Evolutionary conservation across 2,797 vertebrate species (phyloP).

Genomic region (Tinamus major): DNA sequence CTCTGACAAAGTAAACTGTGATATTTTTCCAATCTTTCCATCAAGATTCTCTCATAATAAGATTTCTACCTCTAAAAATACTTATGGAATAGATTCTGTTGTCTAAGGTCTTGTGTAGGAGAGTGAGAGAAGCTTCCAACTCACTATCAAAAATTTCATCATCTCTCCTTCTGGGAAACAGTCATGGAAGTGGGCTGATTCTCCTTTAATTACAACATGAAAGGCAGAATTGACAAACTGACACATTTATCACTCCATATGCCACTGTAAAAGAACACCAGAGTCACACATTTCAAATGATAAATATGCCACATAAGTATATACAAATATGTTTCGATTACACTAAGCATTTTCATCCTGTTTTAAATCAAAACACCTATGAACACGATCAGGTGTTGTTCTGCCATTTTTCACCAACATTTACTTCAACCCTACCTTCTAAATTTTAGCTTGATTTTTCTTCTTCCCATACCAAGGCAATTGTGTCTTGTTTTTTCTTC

Average conservation of each 20-base stretch:
- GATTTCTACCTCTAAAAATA: not conserved
- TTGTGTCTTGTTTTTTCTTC: too few species aligned
- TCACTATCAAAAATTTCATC: constrained; percentile 18
- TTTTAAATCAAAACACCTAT: constrained; percentile 35
- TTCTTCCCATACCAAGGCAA: not conserved
- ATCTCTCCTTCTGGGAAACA: constrained; percentile 55
- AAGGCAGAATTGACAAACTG: constrained; percentile 59
- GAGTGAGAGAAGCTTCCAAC: constrained; percentile 32
- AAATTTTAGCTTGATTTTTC: not conserved
- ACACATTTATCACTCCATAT: constrained; percentile 64
- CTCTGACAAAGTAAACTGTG: constrained; percentile 24
- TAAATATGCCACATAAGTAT: not conserved
- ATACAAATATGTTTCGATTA: constrained; percentile 30
- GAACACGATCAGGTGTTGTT: not conserved
- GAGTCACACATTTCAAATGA: not conserved
- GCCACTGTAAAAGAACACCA: constrained; percentile 39
- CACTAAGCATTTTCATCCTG: constrained; percentile 26
- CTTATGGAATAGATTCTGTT: constrained; percentile 43
- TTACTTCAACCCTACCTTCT: not conserved
- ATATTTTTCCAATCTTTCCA: constrained; percentile 49
- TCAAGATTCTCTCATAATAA: constrained; percentile 35
- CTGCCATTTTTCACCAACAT: not conserved
- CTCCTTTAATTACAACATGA: constrained; percentile 65
- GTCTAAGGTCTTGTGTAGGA: not conserved
- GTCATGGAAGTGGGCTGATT: constrained; percentile 53